Base-by-base conservation (phyloP, 2,113 vertebrate genomes). In the Tapirus terrestris region DNA sequence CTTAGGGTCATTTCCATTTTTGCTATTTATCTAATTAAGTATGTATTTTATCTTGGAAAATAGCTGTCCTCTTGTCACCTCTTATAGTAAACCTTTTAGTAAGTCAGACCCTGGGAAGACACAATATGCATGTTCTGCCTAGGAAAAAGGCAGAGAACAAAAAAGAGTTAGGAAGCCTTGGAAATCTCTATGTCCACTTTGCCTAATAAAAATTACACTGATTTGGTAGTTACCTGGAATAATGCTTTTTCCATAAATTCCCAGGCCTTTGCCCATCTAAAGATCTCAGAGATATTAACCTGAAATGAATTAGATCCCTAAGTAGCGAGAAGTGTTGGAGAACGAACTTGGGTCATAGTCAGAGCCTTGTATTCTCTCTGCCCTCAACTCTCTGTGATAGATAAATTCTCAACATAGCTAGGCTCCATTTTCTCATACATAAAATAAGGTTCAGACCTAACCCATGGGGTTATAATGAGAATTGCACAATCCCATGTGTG, bases 11-110 rank as follows among this genome's bases (percentile, higher is more conserved):
- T 75, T 95, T 87, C 45, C 11, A 36, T 51, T 36, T 93, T 94
- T 88, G 39, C 79, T 88, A 43, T 77, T 91, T 90, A 94, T 72
- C 89, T 82, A 76, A 94, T 83, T 97, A 97, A 93, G 25, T 80
- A 67, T 29, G 10, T 77, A 53, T 76, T 82, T 91, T 68, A 93
- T 91, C 88, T 84, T 94, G 61, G 14, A 80, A 91, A 97, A 90
- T 36, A 87, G 4, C 61, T 81, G 12, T 70, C 67, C 60, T 93
- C 14, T 60, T 87, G 29, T 43, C 65, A n/a, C 11, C 89, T 70
- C 67, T 97, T 93, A 73, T 31, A 89, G 29, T 36, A 51, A 75
- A 79, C n/a, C 36, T 90, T 76, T 96, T 90, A 93, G 29, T 75
- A 95, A 94, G 43, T 53, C 72, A 68, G 84, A 61, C 36, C 72